Percentiles rank a stretch among this genome's conserved stretches.
Conservation (phyloP, 2,797 vertebrate species). For the Thamnophis elegans region DNA sequence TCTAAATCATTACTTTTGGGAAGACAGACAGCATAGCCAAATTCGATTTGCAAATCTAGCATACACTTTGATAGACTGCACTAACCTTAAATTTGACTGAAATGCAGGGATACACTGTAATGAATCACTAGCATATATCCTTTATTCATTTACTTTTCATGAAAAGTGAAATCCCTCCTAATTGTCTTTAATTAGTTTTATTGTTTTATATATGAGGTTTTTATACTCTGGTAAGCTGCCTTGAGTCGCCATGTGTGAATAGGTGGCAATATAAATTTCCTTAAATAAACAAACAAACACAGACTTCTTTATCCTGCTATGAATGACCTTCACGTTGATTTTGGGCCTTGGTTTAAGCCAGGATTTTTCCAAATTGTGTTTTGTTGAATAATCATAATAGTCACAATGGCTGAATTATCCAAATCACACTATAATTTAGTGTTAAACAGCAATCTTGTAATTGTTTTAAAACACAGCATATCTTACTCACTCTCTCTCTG, state of each 20-base stretch:
- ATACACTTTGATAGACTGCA: not conserved
- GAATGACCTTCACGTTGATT: not conserved
- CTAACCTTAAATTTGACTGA: not conserved
- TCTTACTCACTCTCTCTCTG: not conserved
- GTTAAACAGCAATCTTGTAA: not conserved
- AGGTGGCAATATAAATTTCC: too few relatives aligned
- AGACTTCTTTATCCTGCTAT: not conserved
- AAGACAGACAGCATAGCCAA: not conserved
- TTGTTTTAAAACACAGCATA: not conserved
- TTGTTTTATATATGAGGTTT: too few relatives aligned
- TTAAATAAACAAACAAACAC: not conserved
- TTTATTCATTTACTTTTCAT: not conserved
- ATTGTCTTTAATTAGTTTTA: not conserved
- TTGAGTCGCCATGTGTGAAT: too few relatives aligned
- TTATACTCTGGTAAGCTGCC: too few relatives aligned
- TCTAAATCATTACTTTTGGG: not conserved
- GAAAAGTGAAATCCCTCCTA: not conserved
- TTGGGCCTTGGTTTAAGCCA: not conserved
- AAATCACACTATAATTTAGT: not conserved
- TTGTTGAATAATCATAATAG: not conserved
- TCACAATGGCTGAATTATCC: not conserved
- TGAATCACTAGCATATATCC: not conserved
- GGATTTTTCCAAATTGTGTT: not conserved
- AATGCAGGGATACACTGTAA: not conserved
- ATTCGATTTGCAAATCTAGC: not conserved